Evolutionary conservation across 2,888 invertebrate species (phyloP).

Genomic region (Drosophila barbarae): DNA sequence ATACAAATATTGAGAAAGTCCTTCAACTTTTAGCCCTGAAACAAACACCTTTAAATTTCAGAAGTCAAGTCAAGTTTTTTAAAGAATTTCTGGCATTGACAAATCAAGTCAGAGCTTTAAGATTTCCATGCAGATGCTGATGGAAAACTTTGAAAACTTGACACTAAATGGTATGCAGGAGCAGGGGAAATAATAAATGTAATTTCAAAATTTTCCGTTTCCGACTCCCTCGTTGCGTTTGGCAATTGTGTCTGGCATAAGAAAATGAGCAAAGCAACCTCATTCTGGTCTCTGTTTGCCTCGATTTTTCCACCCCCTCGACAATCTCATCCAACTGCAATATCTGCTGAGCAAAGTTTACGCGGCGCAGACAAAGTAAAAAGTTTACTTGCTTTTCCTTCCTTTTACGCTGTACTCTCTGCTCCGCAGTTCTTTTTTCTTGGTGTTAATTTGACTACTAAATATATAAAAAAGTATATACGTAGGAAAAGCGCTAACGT

Average conservation of each 20-base stretch:
- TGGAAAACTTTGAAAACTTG: conserved; percentile 19
- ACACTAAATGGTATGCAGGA: conserved; percentile 29
- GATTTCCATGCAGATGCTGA: conserved; percentile 16
- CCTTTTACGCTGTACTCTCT: background rate
- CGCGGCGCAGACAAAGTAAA: conserved; percentile 49
- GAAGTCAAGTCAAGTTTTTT: background rate
- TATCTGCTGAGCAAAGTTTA: conserved; percentile 51
- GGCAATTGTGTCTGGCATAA: conserved; percentile 56
- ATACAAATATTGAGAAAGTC: background rate
- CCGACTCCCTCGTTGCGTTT: conserved; percentile 26
- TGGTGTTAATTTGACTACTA: conserved; percentile 22
- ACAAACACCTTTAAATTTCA: background rate
- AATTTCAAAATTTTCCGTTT: conserved; percentile 50
- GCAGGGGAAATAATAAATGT: conserved; percentile 61
- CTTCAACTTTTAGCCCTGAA: background rate
- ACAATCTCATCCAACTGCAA: conserved; percentile 37
- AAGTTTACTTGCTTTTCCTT: conserved; percentile 49
- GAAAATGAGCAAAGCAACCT: conserved; percentile 56
- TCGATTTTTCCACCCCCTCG: conserved; percentile 2
- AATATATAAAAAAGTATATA: background rate
- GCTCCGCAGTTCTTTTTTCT: conserved; percentile 6
- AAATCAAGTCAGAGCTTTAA: conserved; percentile 19
- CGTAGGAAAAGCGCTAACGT: background rate
- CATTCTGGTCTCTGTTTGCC: conserved; percentile 27
- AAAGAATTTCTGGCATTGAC: conserved; percentile 1